phyloP scores from a whole-genome alignment of 2,113 vertebrate species.

The Anarhynchus alexandrinus region DNA sequence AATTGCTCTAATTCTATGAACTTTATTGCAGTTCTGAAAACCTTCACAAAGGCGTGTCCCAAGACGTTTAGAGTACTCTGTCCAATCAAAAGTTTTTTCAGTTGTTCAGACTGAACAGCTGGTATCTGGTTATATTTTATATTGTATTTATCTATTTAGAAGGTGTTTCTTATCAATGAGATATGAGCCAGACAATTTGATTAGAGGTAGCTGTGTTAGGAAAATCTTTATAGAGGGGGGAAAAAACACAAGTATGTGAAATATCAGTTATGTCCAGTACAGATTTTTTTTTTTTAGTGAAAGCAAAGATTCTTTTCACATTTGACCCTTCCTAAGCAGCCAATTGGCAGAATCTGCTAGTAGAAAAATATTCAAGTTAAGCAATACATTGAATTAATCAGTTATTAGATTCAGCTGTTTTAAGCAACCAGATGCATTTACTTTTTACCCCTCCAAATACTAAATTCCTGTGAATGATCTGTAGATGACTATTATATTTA shows the following conservation, averaged over 20 bases:
- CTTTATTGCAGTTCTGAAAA: background rate
- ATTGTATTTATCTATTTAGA: background rate
- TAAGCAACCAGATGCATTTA: background rate
- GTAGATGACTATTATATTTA: background rate
- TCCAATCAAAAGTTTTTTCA: background rate
- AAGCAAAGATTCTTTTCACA: background rate
- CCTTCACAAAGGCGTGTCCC: background rate
- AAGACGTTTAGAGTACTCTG: background rate
- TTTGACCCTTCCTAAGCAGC: background rate
- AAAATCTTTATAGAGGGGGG: background rate
- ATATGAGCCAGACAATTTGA: background rate
- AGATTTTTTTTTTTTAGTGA: background rate
- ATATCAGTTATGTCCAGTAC: background rate
- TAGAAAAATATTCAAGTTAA: background rate
- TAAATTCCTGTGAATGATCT: background rate
- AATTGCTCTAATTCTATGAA: background rate
- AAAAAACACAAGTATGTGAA: background rate
- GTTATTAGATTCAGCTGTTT: background rate
- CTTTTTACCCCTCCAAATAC: background rate
- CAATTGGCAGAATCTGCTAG: background rate
- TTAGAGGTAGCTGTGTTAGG: background rate
- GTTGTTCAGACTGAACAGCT: background rate
- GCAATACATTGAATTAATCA: background rate
- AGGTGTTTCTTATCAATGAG: background rate
- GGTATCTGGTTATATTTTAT: background rate